Conservation (phyloP, 1,140 invertebrate species). For the Cataglyphis hispanica region DNA sequence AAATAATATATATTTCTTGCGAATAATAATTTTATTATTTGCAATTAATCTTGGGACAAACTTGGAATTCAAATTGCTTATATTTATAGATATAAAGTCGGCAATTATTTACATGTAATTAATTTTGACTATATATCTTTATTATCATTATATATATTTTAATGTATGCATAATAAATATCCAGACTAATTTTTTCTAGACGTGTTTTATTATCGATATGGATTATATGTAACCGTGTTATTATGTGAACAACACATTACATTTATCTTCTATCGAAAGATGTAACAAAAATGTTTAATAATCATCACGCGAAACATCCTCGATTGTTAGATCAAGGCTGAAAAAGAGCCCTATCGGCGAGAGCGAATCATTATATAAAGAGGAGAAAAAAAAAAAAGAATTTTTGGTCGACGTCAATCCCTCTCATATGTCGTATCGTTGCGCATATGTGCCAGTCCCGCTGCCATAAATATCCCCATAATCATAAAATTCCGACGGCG, state of each 20-base stretch:
- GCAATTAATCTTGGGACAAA: not conserved
- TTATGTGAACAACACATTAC: not conserved
- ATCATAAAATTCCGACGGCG: conserved; percentile 52
- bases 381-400: conserved; percentile 1
- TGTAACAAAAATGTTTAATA: conserved; percentile 8
- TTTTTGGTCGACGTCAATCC: conserved; percentile 14
- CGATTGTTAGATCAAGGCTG: not conserved
- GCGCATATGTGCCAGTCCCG: not conserved
- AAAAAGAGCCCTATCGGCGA: not conserved
- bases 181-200: not conserved
- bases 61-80: not conserved
- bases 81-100: not conserved
- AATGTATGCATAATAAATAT: not conserved
- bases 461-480: conserved; percentile 53
- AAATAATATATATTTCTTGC: not conserved
- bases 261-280: not conserved
- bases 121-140: not conserved
- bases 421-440: conserved; percentile 10
- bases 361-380: conserved; percentile 19
- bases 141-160: not conserved
- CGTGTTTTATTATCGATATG: conserved; percentile 9
- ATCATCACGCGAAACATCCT: conserved; percentile 1
- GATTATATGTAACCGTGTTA: not conserved
- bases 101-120: not conserved
- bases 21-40: not conserved